Conservation (phyloP, 2,888 invertebrate species). For the Drosophila mettleri region DNA sequence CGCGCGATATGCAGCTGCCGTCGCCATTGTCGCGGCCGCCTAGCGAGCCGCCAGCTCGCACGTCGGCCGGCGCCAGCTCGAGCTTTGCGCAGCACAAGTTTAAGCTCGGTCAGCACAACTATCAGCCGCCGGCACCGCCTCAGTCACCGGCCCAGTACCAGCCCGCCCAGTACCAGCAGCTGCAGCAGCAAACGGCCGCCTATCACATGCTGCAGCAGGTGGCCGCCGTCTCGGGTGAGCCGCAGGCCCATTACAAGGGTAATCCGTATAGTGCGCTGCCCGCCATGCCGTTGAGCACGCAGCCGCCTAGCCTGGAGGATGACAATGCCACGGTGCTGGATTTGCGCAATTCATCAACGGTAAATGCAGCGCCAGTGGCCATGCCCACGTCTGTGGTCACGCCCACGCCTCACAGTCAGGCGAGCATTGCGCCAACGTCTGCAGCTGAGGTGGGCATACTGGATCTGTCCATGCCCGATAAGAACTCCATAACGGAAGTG, state of each 20-base stretch:
- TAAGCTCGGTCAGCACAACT: constrained; percentile 80
- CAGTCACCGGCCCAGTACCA: constrained; percentile 59
- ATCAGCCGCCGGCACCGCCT: constrained; percentile 47
- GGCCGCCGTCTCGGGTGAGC: constrained; percentile 69
- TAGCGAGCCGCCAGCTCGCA: constrained; percentile 62
- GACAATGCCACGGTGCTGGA: constrained; percentile 84
- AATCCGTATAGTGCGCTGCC: constrained; percentile 77
- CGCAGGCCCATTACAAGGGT: constrained; percentile 69
- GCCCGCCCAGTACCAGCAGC: constrained; percentile 71
- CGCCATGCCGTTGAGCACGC: constrained; percentile 34
- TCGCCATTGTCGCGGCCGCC: constrained; percentile 77
- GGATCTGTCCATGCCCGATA: constrained; percentile 96
- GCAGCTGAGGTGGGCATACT: constrained; percentile 91
- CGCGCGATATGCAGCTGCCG: constrained; percentile 79
- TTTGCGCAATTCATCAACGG: constrained; percentile 81
- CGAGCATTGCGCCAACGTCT: constrained; percentile 15
- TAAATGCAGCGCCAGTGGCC: constrained; percentile 32
- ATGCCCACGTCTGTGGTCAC: constrained; percentile 43
- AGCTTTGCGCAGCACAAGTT: constrained; percentile 85
- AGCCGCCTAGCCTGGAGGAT: constrained; percentile 69
- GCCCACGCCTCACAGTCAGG: constrained; percentile 39
- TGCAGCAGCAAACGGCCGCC: constrained; percentile 74
- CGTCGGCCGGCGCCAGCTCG: constrained; percentile 69
- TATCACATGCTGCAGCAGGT: constrained; percentile 77
- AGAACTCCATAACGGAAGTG: constrained; percentile 95